phyloP scores from a whole-genome alignment of 64 coral and sea anemone genomes.

The Montipora foliosa region DNA sequence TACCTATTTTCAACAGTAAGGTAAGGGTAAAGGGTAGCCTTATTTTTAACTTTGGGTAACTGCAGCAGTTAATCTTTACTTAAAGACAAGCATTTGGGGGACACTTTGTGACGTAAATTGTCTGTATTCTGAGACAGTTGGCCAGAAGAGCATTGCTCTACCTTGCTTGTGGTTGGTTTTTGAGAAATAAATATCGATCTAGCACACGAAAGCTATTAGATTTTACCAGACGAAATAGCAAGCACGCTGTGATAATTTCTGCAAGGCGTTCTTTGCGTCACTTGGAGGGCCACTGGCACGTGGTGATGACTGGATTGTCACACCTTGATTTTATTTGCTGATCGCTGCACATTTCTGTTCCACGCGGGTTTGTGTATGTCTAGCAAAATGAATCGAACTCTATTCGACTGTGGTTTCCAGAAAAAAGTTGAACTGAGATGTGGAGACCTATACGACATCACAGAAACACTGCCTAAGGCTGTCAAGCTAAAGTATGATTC shows the following conservation, averaged over 20 bases:
- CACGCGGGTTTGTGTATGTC: not conserved
- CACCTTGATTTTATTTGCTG: not conserved
- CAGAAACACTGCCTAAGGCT: slow-evolving; percentile 7
- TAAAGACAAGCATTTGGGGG: not conserved
- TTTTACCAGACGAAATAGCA: not conserved
- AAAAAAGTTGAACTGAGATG: not conserved
- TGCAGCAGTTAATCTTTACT: too few species aligned
- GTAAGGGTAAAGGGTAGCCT: too few species aligned
- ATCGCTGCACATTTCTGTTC: not conserved
- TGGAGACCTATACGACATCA: not conserved
- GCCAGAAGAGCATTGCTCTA: not conserved
- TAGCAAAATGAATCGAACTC: not conserved
- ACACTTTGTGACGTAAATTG: too few species aligned
- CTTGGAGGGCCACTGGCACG: not conserved
- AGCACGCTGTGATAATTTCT: not conserved
- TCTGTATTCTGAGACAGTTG: not conserved
- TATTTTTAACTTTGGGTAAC: too few species aligned
- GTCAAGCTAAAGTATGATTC: not conserved
- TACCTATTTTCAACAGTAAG: too few species aligned
- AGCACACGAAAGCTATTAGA: not conserved
- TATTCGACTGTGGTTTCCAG: not conserved
- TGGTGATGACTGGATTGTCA: not conserved
- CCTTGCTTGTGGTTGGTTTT: not conserved
- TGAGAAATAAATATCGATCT: not conserved
- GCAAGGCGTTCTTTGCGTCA: not conserved